A percentile compares a stretch with the other conserved stretches of the same genome.
Conservation (phyloP, 2,797 vertebrate genomes). For the Margarornis squamiger region DNA sequence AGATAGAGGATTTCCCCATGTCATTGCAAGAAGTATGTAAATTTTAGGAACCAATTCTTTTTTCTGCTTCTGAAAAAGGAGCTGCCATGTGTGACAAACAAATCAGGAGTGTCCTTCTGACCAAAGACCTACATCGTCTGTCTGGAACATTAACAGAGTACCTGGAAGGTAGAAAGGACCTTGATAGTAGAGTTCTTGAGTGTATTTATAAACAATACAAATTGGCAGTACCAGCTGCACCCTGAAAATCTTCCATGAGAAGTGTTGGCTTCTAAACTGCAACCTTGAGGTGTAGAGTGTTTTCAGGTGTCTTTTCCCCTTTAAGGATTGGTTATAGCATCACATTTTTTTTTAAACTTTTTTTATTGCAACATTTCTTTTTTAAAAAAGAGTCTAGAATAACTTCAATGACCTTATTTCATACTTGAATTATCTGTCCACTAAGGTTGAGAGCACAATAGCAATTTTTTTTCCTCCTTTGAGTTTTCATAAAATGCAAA, state of each 20-base stretch:
- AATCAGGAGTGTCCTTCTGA: not conserved
- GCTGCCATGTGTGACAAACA: not conserved
- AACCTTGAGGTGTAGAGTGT: not conserved
- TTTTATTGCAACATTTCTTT: not conserved
- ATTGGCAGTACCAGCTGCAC: not conserved
- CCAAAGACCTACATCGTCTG: not conserved
- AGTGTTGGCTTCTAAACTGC: not conserved
- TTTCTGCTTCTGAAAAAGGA: not conserved
- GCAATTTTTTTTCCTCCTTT: not conserved
- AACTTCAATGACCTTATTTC: not conserved
- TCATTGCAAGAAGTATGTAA: not conserved
- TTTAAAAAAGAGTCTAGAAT: not conserved
- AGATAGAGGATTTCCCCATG: not conserved
- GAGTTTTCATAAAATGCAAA: not conserved
- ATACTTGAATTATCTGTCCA: not conserved
- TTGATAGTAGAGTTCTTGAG: not conserved
- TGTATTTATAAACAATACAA: not conserved
- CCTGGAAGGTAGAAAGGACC: not conserved
- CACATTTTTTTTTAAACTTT: not conserved
- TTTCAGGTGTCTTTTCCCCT: not conserved
- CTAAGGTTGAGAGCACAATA: not conserved
- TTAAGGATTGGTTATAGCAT: not conserved
- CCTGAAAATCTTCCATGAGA: not conserved
- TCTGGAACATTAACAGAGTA: not conserved
- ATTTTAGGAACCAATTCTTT: not conserved